A percentile compares a stretch with the other conserved stretches of the same genome.
phyloP scores from a whole-genome alignment of 1,140 invertebrate species.

The Drosophila auraria region DNA sequence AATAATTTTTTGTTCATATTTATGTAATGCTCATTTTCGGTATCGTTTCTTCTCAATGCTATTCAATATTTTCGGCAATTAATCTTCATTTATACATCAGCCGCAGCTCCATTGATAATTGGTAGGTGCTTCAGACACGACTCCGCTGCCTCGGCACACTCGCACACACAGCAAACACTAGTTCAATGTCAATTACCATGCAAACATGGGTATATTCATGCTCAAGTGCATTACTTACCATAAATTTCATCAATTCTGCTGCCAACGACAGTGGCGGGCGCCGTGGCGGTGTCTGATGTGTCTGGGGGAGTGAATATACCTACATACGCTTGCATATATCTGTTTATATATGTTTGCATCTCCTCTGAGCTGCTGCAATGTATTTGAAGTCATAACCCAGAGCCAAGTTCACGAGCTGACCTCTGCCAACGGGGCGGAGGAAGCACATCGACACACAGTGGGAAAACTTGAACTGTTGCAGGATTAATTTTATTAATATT shows the following conservation, averaged over 20 bases:
- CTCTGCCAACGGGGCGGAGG: slow-evolving; percentile 23
- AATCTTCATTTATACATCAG: slow-evolving; percentile 57
- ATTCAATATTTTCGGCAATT: slow-evolving; percentile 59
- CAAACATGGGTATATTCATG: slow-evolving; percentile 53
- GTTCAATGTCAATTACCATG: slow-evolving; percentile 77
- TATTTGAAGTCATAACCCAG: slow-evolving; percentile 14
- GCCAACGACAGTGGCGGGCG: not conserved
- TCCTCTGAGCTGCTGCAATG: slow-evolving; percentile 27
- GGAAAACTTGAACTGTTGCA: not conserved
- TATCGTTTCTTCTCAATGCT: slow-evolving; percentile 26
- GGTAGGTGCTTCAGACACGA: slow-evolving; percentile 58
- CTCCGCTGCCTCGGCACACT: slow-evolving; percentile 10
- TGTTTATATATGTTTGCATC: not conserved
- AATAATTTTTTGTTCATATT: slow-evolving; percentile 35
- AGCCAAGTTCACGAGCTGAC: slow-evolving; percentile 50
- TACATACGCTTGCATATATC: not conserved
- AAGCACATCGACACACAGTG: not conserved
- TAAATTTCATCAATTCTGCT: slow-evolving; percentile 47
- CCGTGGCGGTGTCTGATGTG: not conserved
- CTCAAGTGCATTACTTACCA: slow-evolving; percentile 68
- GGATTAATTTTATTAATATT: not conserved
- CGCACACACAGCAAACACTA: slow-evolving; percentile 33
- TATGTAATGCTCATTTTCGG: slow-evolving; percentile 37
- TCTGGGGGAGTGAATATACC: not conserved
- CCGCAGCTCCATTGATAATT: slow-evolving; percentile 25